phyloP scores from a whole-genome alignment of 53 echinoderm and acorn worm genomes.

The Paracentrotus lividus region DNA sequence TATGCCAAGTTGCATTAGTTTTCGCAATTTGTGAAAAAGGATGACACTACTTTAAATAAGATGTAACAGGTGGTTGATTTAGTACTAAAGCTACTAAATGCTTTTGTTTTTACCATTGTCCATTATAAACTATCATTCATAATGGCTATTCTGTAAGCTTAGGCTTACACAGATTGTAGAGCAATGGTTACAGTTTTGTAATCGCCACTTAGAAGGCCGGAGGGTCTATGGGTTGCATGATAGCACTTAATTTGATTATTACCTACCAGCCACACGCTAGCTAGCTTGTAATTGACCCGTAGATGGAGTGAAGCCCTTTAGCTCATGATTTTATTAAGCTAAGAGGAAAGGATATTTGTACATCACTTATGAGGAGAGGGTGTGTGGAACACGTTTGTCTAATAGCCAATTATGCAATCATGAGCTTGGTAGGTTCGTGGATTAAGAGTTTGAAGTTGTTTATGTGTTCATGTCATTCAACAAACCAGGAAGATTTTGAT shows the following conservation, averaged over 20 bases:
- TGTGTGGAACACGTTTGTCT: background rate
- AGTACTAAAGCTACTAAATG: too few relatives aligned
- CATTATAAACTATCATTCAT: background rate
- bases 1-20: too few relatives aligned
- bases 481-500: too few relatives aligned
- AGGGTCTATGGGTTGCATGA: background rate
- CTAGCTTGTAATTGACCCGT: conserved; percentile 45
- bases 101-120: too few relatives aligned
- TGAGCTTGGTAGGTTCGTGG: background rate
- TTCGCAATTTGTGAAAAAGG: too few relatives aligned
- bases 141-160: background rate
- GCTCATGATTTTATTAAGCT: background rate
- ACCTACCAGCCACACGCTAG: conserved; percentile 27
- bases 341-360: conserved; percentile 25
- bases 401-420: background rate
- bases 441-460: background rate
- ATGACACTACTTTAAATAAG: too few relatives aligned
- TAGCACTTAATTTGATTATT: conserved; percentile 52
- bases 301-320: background rate
- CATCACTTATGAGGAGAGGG: conserved; percentile 35
- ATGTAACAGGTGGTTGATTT: too few relatives aligned
- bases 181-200: background rate
- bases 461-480: background rate
- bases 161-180: background rate
- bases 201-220: background rate